These are phyloP conservation scores for Ovis aries DNA, from an alignment of 2,113 vertebrate species.

Conservation along the genomic window ARS-UI_Ramb_v3.0 NC_056056.1:128406501-128407000, in stretches of 20 bases:
- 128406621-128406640: background rate
- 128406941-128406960: background rate
- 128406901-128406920: background rate
- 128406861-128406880: background rate
- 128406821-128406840: background rate
- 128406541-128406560: background rate
- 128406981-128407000: background rate
- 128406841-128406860: background rate
- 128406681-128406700: background rate
- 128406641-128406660: background rate
- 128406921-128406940: background rate
- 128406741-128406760: background rate
- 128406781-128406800: background rate
- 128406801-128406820: background rate
- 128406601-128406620: background rate
- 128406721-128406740: background rate
- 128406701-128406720: background rate
- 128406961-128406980: background rate
- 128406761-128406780: background rate
- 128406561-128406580: slow-evolving; percentile 14
- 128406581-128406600: background rate
- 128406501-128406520: background rate
- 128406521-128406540: background rate
- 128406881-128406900: background rate
- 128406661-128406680: background rate